Percentiles rank a stretch among this genome's conserved stretches.
Conservation (phyloP, 2,888 invertebrate species). For the Miltochrista miniata region DNA sequence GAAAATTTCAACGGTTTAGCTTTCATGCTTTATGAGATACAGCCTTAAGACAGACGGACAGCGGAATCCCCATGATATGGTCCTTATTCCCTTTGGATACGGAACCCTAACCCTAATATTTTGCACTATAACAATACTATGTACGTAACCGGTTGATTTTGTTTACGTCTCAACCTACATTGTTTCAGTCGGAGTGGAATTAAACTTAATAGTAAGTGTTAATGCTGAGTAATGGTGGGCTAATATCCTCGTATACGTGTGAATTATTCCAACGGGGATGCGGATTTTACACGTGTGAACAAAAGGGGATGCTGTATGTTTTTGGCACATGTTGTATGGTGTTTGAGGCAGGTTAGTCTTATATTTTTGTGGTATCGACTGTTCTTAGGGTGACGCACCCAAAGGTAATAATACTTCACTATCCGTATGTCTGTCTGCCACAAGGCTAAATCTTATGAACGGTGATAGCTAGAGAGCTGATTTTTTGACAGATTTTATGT, state of each 20-base stretch:
- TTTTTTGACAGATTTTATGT: too few species aligned
- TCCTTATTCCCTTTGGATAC: not conserved
- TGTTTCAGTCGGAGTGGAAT: conserved; percentile 56
- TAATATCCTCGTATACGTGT: conserved; percentile 31
- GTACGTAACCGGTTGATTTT: conserved; percentile 21
- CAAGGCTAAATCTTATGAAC: too few species aligned
- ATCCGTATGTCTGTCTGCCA: too few species aligned
- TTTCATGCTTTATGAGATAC: too few species aligned
- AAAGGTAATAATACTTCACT: too few species aligned
- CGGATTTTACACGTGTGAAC: conserved; percentile 10
- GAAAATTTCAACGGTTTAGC: too few species aligned
- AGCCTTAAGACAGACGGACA: too few species aligned
- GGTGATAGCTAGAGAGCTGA: too few species aligned
- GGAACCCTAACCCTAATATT: not conserved
- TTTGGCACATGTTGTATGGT: not conserved
- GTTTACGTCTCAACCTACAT: conserved; percentile 60
- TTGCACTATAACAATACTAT: not conserved
- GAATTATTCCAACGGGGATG: conserved; percentile 8
- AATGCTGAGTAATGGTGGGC: conserved; percentile 51
- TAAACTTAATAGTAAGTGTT: conserved; percentile 63
- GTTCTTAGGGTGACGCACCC: too few species aligned
- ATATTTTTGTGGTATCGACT: not conserved
- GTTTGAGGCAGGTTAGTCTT: not conserved
- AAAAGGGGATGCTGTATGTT: conserved; percentile 3
- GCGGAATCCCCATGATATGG: too few species aligned